These are phyloP conservation scores for Phrynosoma blainvillii DNA, from an alignment of 2,113 vertebrate species.

Conservation along the genomic window DNA sequence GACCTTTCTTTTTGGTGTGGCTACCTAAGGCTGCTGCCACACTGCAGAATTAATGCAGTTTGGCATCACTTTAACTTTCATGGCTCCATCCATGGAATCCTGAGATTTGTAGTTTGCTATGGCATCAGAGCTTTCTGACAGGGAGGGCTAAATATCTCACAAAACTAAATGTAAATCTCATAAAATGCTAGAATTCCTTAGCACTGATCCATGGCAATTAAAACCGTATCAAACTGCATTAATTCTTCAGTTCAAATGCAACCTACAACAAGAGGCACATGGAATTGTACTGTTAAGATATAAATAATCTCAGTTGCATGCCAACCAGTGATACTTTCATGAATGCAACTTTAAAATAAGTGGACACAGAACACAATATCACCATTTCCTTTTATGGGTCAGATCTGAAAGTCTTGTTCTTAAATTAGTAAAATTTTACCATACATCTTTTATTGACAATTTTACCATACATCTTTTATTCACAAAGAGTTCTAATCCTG, in stretches of 20 bases:
- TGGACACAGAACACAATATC: neutral
- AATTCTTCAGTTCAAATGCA: neutral
- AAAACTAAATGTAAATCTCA: too few species aligned
- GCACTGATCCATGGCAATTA: too few species aligned
- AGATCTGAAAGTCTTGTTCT: conserved; percentile 36
- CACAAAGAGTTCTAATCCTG: conserved; percentile 75
- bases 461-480: conserved; percentile 75
- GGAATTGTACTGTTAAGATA: neutral
- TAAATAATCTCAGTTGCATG: neutral
- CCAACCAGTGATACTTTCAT: conserved; percentile 14
- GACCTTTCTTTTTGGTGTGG: too few species aligned
- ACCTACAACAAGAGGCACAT: neutral
- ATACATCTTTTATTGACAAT: conserved; percentile 75
- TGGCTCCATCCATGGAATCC: too few species aligned
- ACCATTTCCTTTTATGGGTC: conserved; percentile 27
- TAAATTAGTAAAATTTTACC: conserved; percentile 64
- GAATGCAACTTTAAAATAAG: conserved; percentile 47
- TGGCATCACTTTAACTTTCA: too few species aligned
- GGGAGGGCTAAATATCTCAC: too few species aligned
- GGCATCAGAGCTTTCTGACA: too few species aligned
- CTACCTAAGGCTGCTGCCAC: too few species aligned
- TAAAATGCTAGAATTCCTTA: too few species aligned
- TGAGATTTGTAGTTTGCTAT: too few species aligned
- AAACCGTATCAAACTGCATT: too few species aligned
- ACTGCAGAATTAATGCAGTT: too few species aligned